Evolutionary conservation across 2,888 invertebrate genomes (phyloP).

Genomic region (Fragum sueziense): DNA sequence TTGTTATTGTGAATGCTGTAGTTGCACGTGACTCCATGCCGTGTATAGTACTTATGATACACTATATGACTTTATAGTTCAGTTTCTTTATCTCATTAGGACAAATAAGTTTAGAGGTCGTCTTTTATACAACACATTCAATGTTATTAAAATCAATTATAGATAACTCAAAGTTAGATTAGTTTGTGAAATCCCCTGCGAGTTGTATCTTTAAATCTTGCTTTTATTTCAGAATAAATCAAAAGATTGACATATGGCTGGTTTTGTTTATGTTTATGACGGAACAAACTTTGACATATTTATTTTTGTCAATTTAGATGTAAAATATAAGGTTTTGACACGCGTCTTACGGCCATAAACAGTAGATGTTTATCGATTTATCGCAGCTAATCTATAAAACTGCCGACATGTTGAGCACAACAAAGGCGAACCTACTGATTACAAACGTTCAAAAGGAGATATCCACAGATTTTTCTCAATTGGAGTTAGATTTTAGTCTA

Average conservation of each 20-base stretch:
- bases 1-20: too few species aligned
- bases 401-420: not conserved
- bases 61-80: too few species aligned
- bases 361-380: slow-evolving; percentile 13
- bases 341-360: not conserved
- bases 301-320: slow-evolving; percentile 21
- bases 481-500: not conserved
- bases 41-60: too few species aligned
- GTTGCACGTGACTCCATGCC: too few species aligned
- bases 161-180: too few species aligned
- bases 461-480: not conserved
- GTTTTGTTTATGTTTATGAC: not conserved
- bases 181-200: too few species aligned
- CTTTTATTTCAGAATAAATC: not conserved
- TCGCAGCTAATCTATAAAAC: slow-evolving; percentile 10
- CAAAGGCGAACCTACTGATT: not conserved
- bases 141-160: too few species aligned
- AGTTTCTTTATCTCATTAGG: too few species aligned
- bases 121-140: too few species aligned
- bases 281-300: slow-evolving; percentile 11
- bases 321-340: slow-evolving; percentile 18
- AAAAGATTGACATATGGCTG: not conserved
- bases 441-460: not conserved
- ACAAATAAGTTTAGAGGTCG: too few species aligned
- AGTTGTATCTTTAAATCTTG: not conserved